Base-by-base conservation (phyloP, 2,888 invertebrate species). In the Odontocerum albicorne region DNA sequence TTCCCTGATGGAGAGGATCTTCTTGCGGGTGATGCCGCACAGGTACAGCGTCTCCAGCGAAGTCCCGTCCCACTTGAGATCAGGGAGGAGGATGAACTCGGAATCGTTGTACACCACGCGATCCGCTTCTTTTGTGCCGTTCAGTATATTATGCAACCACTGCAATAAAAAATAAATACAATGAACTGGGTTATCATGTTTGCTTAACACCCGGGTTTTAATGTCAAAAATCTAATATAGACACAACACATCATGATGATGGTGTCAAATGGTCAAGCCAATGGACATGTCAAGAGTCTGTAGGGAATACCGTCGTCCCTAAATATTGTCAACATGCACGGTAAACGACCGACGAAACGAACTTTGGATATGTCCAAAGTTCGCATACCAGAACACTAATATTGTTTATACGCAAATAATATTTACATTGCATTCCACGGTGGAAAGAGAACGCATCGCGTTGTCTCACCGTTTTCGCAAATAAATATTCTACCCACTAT, bases 111-210 rank as follows among this genome's bases (percentile, higher is more conserved):
- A 89, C 4, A 96, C 79, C 42, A 99, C 87, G 60, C 93, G 83
- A 17, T 98, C 96, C 2, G 80, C 76, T 76, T 99, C 99, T 40
- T 88, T 85, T 69, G 90, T 92, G 66, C 94, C 93, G 51, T 94
- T 90, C 47, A 99, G 71, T 59, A 99, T 94, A 70, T 99, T 99
- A 71, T 92, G 90, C 0, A 98, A 90, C 99, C 99, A 99, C 92
- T 96, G 46, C 27, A 35, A 56, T 3, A 35, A 40, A n/a, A 8
- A 45, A 19, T 17, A 1, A 10, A n/a, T 3, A n/a, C 12, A 2
- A 31, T 2, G 12, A 31, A 13, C n/a, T n/a, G n/a, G n/a, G n/a
- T n/a, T n/a, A n/a, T 16, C 13, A 16, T 8, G 38, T 6, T 38
- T 38, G 6, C 3, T 7, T 3, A 3, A 4, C 7, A 7, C 12